Conservation (phyloP, 1,140 invertebrate species). For the Whitmania pigra region DNA sequence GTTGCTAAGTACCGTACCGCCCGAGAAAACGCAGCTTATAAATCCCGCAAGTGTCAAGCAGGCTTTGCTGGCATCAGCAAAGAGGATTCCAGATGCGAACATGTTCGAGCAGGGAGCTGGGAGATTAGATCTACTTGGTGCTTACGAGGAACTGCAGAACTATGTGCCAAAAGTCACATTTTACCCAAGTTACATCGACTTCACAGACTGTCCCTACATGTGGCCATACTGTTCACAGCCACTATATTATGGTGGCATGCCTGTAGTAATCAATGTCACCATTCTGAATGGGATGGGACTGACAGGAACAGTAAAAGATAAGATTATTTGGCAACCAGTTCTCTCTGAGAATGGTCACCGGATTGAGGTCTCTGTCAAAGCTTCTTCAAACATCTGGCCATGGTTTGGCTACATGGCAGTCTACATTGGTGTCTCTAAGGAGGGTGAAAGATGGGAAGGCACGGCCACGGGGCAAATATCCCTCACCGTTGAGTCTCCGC, state of each 20-base stretch:
- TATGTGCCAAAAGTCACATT: constrained; percentile 63
- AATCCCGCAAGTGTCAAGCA: constrained; percentile 91
- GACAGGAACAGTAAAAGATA: constrained; percentile 57
- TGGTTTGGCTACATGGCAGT: constrained; percentile 91
- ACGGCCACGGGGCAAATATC: constrained; percentile 68
- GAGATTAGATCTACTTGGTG: constrained; percentile 73
- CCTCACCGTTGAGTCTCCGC: constrained; percentile 66
- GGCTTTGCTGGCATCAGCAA: constrained; percentile 72
- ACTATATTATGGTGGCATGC: constrained; percentile 70
- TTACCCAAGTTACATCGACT: constrained; percentile 65
- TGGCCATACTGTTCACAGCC: constrained; percentile 95
- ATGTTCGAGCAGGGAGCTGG: constrained; percentile 93
- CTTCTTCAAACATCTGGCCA: constrained; percentile 78
- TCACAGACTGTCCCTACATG: constrained; percentile 89
- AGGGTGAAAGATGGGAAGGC: constrained; percentile 62
- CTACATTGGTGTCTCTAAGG: constrained; percentile 53
- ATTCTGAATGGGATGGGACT: constrained; percentile 54
- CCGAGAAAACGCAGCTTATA: constrained; percentile 45
- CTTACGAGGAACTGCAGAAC: constrained; percentile 63
- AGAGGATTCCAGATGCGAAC: constrained; percentile 65
- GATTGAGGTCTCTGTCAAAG: constrained; percentile 45
- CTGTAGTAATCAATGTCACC: constrained; percentile 72
- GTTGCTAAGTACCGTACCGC: constrained; percentile 50
- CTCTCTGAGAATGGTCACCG: constrained; percentile 55
- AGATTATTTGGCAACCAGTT: constrained; percentile 69